Evolutionary conservation across 2,888 invertebrate genomes (phyloP).

Genomic region (Eumacrocentrus americanus): DNA sequence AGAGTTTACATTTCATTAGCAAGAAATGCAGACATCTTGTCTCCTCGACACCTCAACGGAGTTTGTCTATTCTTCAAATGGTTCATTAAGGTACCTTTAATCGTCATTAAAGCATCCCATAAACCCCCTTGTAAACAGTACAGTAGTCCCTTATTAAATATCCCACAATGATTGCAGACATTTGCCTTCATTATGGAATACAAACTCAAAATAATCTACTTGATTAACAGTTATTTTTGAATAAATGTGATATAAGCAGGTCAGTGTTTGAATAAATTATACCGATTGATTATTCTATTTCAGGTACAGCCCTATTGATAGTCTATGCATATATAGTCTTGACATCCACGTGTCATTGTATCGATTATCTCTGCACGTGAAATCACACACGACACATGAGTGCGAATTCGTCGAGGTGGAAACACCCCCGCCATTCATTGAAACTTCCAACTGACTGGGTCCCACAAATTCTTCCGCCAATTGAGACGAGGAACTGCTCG

Average conservation of each 20-base stretch:
- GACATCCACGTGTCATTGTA: not conserved
- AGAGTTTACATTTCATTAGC: constrained; percentile 49
- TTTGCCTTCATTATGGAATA: too few relatives aligned
- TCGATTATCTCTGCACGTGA: constrained; percentile 9
- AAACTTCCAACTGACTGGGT: constrained; percentile 8
- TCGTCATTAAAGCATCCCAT: constrained; percentile 24
- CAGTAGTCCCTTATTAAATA: too few relatives aligned
- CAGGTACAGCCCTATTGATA: too few relatives aligned
- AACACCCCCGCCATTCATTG: constrained; percentile 30
- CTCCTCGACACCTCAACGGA: constrained; percentile 37
- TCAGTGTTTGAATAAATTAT: too few relatives aligned
- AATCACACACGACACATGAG: constrained; percentile 18
- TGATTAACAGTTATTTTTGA: too few relatives aligned
- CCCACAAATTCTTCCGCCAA: constrained; percentile 18
- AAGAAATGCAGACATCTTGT: constrained; percentile 33
- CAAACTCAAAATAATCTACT: too few relatives aligned
- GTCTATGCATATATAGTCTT: too few relatives aligned
- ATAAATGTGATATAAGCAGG: too few relatives aligned
- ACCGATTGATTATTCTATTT: too few relatives aligned
- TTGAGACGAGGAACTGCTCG: not conserved
- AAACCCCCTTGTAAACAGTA: too few relatives aligned
- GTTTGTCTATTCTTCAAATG: constrained; percentile 38
- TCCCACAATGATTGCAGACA: too few relatives aligned
- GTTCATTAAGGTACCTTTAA: constrained; percentile 39
- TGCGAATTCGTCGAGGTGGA: constrained; percentile 16